These are phyloP conservation scores for Nineta flava DNA, from an alignment of 2,888 invertebrate genomes.

Conservation along the genomic window DNA sequence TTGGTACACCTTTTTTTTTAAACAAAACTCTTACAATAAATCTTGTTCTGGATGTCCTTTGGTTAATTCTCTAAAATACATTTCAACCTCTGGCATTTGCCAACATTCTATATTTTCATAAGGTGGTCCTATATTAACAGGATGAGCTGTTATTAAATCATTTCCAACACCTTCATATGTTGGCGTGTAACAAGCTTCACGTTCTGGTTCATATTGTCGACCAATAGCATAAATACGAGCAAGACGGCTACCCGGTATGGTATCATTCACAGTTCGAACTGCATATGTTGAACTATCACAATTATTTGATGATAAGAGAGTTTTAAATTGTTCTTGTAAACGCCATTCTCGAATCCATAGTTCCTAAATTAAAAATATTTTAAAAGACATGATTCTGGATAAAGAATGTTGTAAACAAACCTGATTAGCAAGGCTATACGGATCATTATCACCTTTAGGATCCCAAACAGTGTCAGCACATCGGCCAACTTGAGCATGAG, in stretches of 20 bases:
- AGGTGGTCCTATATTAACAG: neutral
- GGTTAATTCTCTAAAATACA: neutral
- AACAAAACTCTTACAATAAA: neutral
- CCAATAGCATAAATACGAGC: neutral
- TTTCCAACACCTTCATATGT: neutral
- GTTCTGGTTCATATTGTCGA: conserved; percentile 1
- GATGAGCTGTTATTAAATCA: neutral
- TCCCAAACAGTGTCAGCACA: conserved; percentile 1
- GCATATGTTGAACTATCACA: neutral
- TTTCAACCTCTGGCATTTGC: conserved; percentile 3
- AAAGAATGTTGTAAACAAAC: neutral
- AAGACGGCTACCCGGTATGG: neutral
- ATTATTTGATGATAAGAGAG: neutral
- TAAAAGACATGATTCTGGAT: too few species aligned
- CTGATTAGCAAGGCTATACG: conserved; percentile 1
- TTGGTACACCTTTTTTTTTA: too few species aligned
- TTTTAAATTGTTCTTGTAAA: neutral
- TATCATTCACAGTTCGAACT: neutral
- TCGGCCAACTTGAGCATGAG: neutral
- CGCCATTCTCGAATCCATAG: conserved; percentile 1
- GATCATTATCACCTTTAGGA: neutral
- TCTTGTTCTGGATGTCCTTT: neutral
- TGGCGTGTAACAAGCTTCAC: neutral
- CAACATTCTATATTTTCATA: conserved; percentile 1
- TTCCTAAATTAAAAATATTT: neutral